These are phyloP conservation scores for Paracentrotus lividus DNA, from an alignment of 53 echinoderm and acorn worm species.

Conservation along the genomic window DNA sequence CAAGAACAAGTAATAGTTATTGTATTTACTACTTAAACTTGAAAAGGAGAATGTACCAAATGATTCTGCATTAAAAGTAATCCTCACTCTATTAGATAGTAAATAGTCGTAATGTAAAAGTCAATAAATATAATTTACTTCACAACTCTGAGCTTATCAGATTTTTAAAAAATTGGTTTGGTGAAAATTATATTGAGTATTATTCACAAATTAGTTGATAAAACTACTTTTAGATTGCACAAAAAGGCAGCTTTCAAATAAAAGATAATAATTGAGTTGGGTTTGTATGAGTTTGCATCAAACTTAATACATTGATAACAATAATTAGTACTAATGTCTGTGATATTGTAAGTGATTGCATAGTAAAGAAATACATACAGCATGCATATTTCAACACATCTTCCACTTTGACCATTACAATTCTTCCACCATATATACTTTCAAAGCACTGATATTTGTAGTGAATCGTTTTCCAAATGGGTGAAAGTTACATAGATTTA, in stretches of 20 bases:
- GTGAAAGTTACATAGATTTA: slow-evolving; percentile 1
- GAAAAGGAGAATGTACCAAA: no score
- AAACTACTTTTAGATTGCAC: neutral
- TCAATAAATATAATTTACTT: no score
- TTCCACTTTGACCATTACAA: neutral
- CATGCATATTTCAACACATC: neutral
- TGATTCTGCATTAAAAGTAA: no score
- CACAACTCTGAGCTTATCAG: no score
- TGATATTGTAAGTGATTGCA: neutral
- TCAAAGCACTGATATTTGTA: neutral
- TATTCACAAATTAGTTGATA: neutral
- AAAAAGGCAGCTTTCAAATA: neutral
- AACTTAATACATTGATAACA: no score
- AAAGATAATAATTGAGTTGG: neutral
- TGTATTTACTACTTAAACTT: no score
- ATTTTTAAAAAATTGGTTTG: no score
- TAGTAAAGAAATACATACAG: neutral
- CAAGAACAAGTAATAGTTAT: no score
- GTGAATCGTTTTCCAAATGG: neutral
- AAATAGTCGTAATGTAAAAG: neutral
- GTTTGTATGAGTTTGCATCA: neutral
- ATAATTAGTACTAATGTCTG: no score
- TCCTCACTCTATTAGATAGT: no score
- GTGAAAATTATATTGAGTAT: no score
- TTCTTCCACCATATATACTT: neutral